Evolutionary conservation across 1,140 invertebrate species (phyloP), one percentile per base, ranked within the genome.

Genomic region (Aethina tumida): DNA sequence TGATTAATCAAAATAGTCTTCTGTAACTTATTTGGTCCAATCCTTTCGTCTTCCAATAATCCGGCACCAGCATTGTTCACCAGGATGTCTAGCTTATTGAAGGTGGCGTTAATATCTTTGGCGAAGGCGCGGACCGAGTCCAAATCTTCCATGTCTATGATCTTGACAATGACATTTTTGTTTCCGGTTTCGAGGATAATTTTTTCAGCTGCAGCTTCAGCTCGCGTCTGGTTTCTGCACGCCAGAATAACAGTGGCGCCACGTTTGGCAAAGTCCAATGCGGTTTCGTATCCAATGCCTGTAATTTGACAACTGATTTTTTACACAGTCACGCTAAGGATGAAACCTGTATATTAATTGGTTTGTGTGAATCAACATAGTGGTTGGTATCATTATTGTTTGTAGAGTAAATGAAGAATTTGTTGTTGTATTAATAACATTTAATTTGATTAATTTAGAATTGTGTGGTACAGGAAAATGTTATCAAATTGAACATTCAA

Each of bases 51-150:
- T 0, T 66, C 68, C 36, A 75, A 66, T 0, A 73, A 76, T 25
- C 70, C 75, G 25, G 30, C 9, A 1, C 79, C 84, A 2, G 86
- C 86, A 63, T 91, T 92, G 55, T 90, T 85, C 21, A 92, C 74
- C 2, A 81, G 52, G n/a, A 80, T 67, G 46, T 81, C 73, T 14
- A 81, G 50, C 42, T 69, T 65, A 0, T 55, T 43, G 52, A 75
- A 72, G n/a, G 56, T 57, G 4, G 46, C 46, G 20, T 64, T 62
- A 3, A 74, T 59, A 17, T 68, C 58, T 3, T 65, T 45, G 1
- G 67, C 67, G 35, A 73, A 74, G 19, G 58, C 51, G 21, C 70
- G 49, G 0, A 75, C 59, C 0, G 69, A 73, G 3, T 49, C 41
- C 3, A 75, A 49, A 1, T 65, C 69, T 0, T 60, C 55, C 14